Conservation (phyloP, 1,140 invertebrate genomes). For the Nilaparvata lugens region DNA sequence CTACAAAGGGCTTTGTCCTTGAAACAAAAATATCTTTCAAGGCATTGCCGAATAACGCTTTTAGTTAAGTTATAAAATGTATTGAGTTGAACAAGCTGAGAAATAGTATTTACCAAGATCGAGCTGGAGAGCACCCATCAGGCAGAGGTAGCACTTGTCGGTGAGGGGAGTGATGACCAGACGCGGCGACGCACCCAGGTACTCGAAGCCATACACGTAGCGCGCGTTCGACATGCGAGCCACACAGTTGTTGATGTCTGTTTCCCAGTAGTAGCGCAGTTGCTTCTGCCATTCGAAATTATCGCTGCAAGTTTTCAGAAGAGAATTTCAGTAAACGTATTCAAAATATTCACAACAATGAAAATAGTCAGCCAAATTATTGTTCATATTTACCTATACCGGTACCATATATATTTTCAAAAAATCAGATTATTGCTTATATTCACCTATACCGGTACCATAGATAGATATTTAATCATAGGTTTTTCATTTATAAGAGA, state of each 20-base stretch:
- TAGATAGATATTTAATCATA: too few relatives aligned
- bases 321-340: too few relatives aligned
- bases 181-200: slow-evolving; percentile 73
- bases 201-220: slow-evolving; percentile 86
- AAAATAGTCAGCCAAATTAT: too few relatives aligned
- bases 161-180: slow-evolving; percentile 74
- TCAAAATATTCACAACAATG: too few relatives aligned
- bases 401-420: background rate
- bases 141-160: slow-evolving; percentile 76
- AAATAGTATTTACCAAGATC: slow-evolving; percentile 47
- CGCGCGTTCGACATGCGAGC: slow-evolving; percentile 65
- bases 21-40: too few relatives aligned
- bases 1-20: too few relatives aligned
- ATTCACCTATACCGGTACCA: too few relatives aligned
- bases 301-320: slow-evolving; percentile 17
- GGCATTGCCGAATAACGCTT: too few relatives aligned
- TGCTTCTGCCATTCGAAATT: slow-evolving; percentile 88
- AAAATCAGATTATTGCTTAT: background rate
- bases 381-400: too few relatives aligned
- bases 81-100: too few relatives aligned
- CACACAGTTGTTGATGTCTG: slow-evolving; percentile 64
- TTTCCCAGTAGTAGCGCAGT: slow-evolving; percentile 84
- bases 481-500: too few relatives aligned
- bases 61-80: too few relatives aligned
- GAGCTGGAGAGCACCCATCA: slow-evolving; percentile 79